Percentiles rank a stretch among this genome's conserved stretches.
phyloP scores from a whole-genome alignment of 2,888 invertebrate genomes.

The Thelaira solivaga region DNA sequence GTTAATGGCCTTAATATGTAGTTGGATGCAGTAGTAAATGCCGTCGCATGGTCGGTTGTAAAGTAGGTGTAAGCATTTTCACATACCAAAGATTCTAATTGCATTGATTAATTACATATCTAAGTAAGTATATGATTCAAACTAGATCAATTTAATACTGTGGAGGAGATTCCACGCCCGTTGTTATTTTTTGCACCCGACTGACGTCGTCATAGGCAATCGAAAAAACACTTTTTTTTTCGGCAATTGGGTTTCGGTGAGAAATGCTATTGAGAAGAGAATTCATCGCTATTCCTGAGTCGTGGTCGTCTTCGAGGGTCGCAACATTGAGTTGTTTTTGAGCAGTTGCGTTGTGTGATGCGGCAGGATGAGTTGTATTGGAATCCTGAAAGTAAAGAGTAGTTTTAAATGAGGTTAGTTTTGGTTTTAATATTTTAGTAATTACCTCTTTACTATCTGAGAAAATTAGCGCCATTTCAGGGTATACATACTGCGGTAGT shows the following conservation, averaged over 20 bases:
- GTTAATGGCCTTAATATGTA: too few relatives aligned
- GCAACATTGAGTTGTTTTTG: conserved; percentile 80
- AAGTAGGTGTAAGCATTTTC: too few relatives aligned
- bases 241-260: conserved; percentile 83
- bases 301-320: conserved; percentile 83
- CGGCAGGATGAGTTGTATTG: conserved; percentile 67
- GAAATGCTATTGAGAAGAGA: conserved; percentile 80
- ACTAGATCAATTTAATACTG: conserved; percentile 36
- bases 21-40: too few relatives aligned
- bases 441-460: conserved; percentile 66
- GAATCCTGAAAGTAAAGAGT: conserved; percentile 70
- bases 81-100: too few relatives aligned
- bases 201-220: conserved; percentile 93
- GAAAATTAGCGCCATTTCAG: conserved; percentile 78
- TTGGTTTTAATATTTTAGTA: conserved; percentile 68
- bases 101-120: too few relatives aligned
- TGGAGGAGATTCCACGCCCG: conserved; percentile 88
- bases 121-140: too few relatives aligned
- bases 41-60: too few relatives aligned
- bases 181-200: conserved; percentile 87
- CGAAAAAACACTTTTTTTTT: conserved; percentile 95
- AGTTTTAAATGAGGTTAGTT: conserved; percentile 72
- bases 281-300: conserved; percentile 88
- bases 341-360: conserved; percentile 44
- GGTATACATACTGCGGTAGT: conserved; percentile 81